Evolutionary conservation across 92 coral and sea anemone species (phyloP), one percentile per base, ranked within the genome.

Genomic region (Ricordea florida): DNA sequence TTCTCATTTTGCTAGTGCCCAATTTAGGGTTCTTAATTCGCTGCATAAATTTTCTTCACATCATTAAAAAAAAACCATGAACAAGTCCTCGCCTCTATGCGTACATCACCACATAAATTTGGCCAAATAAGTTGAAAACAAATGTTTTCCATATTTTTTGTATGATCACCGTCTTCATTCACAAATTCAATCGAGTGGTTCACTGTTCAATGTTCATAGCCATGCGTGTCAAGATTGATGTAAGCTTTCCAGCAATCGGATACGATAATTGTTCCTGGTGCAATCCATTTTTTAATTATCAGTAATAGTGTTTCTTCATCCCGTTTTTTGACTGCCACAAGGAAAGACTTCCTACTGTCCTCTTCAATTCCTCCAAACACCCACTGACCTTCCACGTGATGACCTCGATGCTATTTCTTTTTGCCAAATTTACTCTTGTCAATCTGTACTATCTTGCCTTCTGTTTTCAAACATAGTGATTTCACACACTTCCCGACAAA

Each of bases 181-280:
- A 76, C 82, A 76, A 76, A 76, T 49, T 76, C 74, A 26, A 70
- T 47, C 10, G 80, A 80, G 28, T 80, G 85, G n/a, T n/a, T n/a
- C n/a, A 49, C 71, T 28, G 46, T 55, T 76, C 57, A 31, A 18
- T 38, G 74, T 76, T 49, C 38, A 70, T 67, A n/a, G n/a, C n/a
- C n/a, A 50, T 76, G 72, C 21, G 63, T 64, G 11, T 64, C 73
- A 21, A 64, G 62, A 60, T 81, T 57, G 52, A 24, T 28, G 44
- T 80, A 80, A 9, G 85, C 85, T 35, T 70, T 70, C 85, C 85
- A 69, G 60, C 85, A 80, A 42, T 81, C 86, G 32, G 86, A 81
- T 37, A 80, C 46, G 18, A 74, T 74, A 38, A 32, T 62, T 50
- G 81, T 74, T 63, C 72, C 73, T 22, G 63, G 81, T 47, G 41